These are phyloP conservation scores for Spheniscus mendiculus DNA, from an alignment of 2,113 vertebrate species.

Conservation along the genomic window DNA sequence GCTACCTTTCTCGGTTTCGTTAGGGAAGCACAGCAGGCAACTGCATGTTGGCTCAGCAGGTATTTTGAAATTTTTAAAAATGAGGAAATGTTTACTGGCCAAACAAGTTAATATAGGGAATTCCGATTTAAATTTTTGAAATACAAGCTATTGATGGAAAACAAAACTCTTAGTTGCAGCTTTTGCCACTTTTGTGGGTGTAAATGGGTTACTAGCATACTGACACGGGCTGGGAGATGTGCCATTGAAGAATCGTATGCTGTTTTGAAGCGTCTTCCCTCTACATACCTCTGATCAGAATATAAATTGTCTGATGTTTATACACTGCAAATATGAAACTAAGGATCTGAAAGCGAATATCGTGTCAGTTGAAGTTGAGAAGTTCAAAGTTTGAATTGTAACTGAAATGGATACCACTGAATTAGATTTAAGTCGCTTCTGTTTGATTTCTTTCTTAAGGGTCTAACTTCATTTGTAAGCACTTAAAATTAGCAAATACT, in stretches of 20 bases:
- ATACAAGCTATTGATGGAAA: background rate
- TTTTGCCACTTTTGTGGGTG: background rate
- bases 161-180: background rate
- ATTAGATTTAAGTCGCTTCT: background rate
- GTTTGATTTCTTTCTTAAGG: background rate
- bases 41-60: background rate
- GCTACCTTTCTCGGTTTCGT: background rate
- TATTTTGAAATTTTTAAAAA: background rate
- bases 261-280: background rate
- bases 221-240: fast-evolving
- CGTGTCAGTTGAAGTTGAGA: background rate
- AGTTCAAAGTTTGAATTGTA: background rate
- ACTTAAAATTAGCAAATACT: background rate
- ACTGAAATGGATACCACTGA: background rate
- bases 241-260: fast-evolving
- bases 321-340: background rate
- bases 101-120: background rate
- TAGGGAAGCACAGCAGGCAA: background rate
- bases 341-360: background rate
- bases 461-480: background rate
- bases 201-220: background rate
- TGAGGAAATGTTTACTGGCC: background rate
- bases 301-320: background rate
- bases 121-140: background rate
- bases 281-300: background rate